Evolutionary conservation across 2,888 invertebrate genomes (phyloP), one percentile per base, ranked within the genome.

Genomic region (Pterostichus madidus): DNA sequence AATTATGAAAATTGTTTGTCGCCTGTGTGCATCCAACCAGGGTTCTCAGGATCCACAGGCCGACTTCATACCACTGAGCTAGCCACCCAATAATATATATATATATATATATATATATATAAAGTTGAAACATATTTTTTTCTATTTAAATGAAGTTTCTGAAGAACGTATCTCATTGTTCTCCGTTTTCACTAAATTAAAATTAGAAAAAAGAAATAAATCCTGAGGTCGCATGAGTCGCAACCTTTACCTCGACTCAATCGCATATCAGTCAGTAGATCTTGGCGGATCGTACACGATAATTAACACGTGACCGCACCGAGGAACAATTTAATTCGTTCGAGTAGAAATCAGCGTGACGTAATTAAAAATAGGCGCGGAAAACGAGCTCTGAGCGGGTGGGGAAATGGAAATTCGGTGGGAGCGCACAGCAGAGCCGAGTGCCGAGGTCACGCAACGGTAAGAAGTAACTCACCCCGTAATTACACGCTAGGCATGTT

Each of bases 401-500:
- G 5, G 64, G 39, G 79, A 81, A 81, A 81, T 81, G 81, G 81
- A 75, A 81, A 81, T 81, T 81, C 17, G 73, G 81, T 44, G 56
- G 61, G 13, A 13, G 81, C 31, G 49, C 49, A 17, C 52, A 13
- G 13, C n/a, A 13, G 10, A 13, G 15, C 32, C 32, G 61, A 56
- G 56, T 56, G 56, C 61, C 4, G 68, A 44, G 68, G 81, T 81
- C 81, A 81, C 81, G 81, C 81, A 35, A 81, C 31, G 59, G 56
- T 73, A 73, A 81, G 80, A 81, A 81, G 56, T 81, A 73, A 81
- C 75, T 75, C 46, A 75, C 17, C 75, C 81, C 10, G 75, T 81
- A 81, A 81, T 81, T 81, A 81, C 75, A 81, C 81, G 81, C 75
- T 59, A 81, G 75, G 75, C 75, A 75, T 75, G 61, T 75, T 81